Base-by-base conservation (phyloP, 2,113 vertebrate genomes). In the Cyprinodon variegatus region DNA sequence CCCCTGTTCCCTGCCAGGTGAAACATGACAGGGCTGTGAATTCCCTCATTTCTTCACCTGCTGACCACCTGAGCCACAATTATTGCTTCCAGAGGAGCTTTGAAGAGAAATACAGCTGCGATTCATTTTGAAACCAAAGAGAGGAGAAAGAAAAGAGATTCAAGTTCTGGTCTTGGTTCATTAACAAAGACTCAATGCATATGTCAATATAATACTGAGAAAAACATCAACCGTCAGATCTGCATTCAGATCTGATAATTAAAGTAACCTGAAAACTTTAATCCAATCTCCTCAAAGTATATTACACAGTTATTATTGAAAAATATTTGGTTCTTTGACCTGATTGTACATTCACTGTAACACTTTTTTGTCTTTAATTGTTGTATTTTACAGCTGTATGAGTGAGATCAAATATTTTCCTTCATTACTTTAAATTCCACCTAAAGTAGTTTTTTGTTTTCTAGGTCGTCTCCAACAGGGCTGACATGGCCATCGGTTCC, bases 401-500 rank as follows among this genome's bases (percentile, higher is more conserved):
- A 9, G 15, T 53, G 50, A 53, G 17, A 20, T 15, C 17, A 53
- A n/a, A 53, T 53, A 17, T 53, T 53, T 53, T 53, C 15, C 17
- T 20, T 53, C 6, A 20, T 53, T 9, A 57, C 11, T 37, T 36
- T 61, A 4, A 11, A 53, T 69, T 57, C 39, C 14, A 11, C n/a
- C 11, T 12, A 39, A 43, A 20, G 15, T 37, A 3, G 6, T 29
- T 12, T 4, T 29, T n/a, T 71, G 46, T 71, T 74, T 85, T 78
- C n/a, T 85, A 96, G 96, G 96, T 97, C 84, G 96, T 96, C 48
- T 96, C 95, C 86, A 94, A 92, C 86, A 90, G 96, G 10, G 96
- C 96, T 0, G 96, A 97, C 94, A 97, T 97, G 96, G 96, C 96
- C 69, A 97, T 97, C 14, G 96, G 96, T 46, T 97, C 96, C 1